Evolutionary conservation across 2,888 invertebrate genomes (phyloP), one percentile per base, ranked within the genome.

Genomic region (Iselma pallidipennis): DNA sequence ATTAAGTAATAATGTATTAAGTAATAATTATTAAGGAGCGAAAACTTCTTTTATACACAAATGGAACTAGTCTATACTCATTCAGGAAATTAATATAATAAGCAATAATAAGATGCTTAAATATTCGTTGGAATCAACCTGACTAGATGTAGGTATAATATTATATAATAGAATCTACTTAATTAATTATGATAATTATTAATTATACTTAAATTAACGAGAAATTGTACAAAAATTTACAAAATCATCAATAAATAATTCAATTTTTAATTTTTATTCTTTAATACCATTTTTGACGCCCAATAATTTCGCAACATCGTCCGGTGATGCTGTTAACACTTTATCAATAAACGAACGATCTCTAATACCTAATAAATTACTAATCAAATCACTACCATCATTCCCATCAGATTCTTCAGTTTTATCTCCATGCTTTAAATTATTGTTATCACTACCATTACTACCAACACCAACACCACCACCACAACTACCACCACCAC

Each of bases 231-330:
- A 63, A 55, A 49, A 50, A 66, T 60, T 49, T 57, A 64, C 55
- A 62, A 66, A 66, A 55, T 28, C 12, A 42, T 60, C 55, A 49
- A 58, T 14, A 54, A 57, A 57, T 64, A 59, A 62, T 62, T 61
- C 57, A 49, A 55, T 54, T 26, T 50, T 51, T 21, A 59, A 61
- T 56, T 64, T n/a, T n/a, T 71, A 77, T 61, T 76, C 76, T 66
- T 70, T 74, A 50, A 72, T 70, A 55, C 82, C 81, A 68, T 81
- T 83, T 65, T 89, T 91, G 66, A 92, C 91, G 55, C 95, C 91
- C 23, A 96, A 92, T 23, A 96, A 83, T 67, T 95, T 86, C 78
- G 94, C 92, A 1, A 95, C 95, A 23, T 95, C 95, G 78, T 94
- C 94, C 68, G 90, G 89, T 28, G 94, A 89, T 25, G 93, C 92